Conservation (phyloP, 2,113 vertebrate genomes). For the Phainopepla nitens region DNA sequence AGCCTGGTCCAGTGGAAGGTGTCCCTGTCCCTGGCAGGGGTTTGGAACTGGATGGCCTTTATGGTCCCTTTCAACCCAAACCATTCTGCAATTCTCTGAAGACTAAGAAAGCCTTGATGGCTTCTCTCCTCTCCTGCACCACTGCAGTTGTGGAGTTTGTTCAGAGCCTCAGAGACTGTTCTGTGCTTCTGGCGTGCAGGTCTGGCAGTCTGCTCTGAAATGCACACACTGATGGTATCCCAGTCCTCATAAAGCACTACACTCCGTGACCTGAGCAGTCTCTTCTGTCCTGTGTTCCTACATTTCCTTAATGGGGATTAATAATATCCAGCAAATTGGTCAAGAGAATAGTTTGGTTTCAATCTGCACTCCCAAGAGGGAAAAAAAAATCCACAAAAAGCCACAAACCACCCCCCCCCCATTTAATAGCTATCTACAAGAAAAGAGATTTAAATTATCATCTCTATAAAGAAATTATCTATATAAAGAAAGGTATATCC, state of each 20-base stretch:
- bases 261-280: neutral
- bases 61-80: neutral
- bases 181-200: neutral
- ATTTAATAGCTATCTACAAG: neutral
- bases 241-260: neutral
- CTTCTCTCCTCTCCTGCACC: neutral
- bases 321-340: neutral
- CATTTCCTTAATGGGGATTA: neutral
- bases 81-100: neutral
- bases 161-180: neutral
- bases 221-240: rapidly evolving
- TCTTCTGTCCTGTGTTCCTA: neutral
- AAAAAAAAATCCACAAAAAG: neutral
- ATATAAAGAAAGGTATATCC: neutral
- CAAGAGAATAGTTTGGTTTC: neutral
- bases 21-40: neutral
- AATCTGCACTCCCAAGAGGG: neutral
- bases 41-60: neutral
- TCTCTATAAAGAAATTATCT: too few species aligned
- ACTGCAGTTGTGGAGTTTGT: neutral
- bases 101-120: neutral
- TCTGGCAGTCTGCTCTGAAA: neutral
- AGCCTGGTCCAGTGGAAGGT: neutral
- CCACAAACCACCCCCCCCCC: neutral
- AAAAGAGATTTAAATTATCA: neutral